Evolutionary conservation across 2,797 vertebrate genomes (phyloP), one percentile per base, ranked within the genome.

Genomic region (Gila robusta): DNA sequence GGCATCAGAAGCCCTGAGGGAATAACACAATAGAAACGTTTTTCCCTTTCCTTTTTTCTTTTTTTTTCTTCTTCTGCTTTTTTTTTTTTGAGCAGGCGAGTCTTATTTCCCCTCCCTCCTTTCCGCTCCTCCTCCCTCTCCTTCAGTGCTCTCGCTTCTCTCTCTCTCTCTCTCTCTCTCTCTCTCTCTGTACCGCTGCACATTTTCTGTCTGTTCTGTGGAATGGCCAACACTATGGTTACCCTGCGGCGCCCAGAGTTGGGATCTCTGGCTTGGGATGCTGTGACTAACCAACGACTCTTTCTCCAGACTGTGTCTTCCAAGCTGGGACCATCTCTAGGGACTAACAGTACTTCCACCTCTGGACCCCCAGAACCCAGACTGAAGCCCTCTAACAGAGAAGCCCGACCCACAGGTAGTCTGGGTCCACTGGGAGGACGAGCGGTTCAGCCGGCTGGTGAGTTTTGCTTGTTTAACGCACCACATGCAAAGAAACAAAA

Each of bases 161-260:
- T 81, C 52, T 39, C 59, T 92, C 44, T 32, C 84, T 87, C 80
- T 79, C 59, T 84, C 59, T 79, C 88, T 81, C 52, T 39, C 59
- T 92, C 44, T 49, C 14, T 49, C 47, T 49, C 47, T 92, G 78
- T 80, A 83, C 28, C 11, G 41, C 62, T 82, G n/a, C 89, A 59
- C 59, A 88, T 84, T 90, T 87, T 88, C 74, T 87, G 83, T 64
- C 11, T 78, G 12, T 66, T 80, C 73, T 66, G 23, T 86, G 90
- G 90, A 92, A 96, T 95, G 94, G 94, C 95, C 81, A 91, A 95
- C 90, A 91, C 93, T 89, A 90, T 94, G 92, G 92, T 95, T 80
- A 94, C 93, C 2, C 76, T 94, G 88, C 90, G 78, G 86, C 91
- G 90, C 89, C 89, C 94, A 0, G 93, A 93, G 88, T 91, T 94